Conservation (phyloP, 2,113 vertebrate genomes). For the Phasianus colchicus region DNA sequence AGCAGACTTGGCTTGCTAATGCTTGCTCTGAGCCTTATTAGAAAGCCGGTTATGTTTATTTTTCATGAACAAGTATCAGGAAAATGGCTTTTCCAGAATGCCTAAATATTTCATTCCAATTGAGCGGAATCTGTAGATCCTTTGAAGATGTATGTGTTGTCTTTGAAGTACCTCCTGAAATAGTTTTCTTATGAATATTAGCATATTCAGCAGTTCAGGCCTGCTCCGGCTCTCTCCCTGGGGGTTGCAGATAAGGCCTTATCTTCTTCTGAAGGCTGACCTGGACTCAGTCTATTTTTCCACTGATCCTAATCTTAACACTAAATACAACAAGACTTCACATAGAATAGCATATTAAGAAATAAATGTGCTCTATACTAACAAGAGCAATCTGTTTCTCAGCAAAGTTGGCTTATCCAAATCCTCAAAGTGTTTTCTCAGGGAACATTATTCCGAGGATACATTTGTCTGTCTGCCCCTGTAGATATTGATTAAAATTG, state of each 20-base stretch:
- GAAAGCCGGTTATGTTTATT: slow-evolving; percentile 24
- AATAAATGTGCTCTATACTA: neutral
- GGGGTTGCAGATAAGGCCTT: neutral
- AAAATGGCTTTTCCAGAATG: slow-evolving; percentile 13
- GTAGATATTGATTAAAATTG: slow-evolving; percentile 1
- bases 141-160: neutral
- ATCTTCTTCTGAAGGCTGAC: neutral
- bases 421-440: slow-evolving; percentile 3
- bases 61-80: neutral
- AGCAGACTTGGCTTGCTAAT: neutral
- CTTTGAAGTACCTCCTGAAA: slow-evolving; percentile 28
- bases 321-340: slow-evolving; percentile 19
- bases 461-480: neutral
- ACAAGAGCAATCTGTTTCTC: slow-evolving; percentile 10
- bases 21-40: neutral
- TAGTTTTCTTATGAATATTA: slow-evolving; percentile 14
- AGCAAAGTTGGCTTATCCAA: slow-evolving; percentile 21
- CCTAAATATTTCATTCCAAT: slow-evolving; percentile 5
- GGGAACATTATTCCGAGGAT: neutral
- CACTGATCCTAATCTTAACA: neutral
- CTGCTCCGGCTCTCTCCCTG: neutral
- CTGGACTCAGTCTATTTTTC: neutral
- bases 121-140: neutral
- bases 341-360: neutral
- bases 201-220: slow-evolving; percentile 21